Evolutionary conservation across 2,888 invertebrate genomes (phyloP).

Genomic region (Cephalotes varians): DNA sequence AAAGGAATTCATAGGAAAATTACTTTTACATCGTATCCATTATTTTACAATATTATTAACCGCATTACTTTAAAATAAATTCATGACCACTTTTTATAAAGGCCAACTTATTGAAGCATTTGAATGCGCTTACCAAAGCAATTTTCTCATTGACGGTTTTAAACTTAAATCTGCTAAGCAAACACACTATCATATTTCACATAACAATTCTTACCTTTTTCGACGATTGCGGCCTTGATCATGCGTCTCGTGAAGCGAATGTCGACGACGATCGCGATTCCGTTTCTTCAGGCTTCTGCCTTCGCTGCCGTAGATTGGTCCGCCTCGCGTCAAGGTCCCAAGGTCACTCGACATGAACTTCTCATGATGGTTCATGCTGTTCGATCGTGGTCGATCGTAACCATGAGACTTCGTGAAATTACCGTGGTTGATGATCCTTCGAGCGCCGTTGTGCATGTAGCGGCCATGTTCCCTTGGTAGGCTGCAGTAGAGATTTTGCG

Average conservation of each 20-base stretch:
- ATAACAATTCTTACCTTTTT: slow-evolving; percentile 76
- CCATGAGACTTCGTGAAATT: slow-evolving; percentile 65
- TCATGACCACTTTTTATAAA: not conserved
- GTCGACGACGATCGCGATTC: slow-evolving; percentile 82
- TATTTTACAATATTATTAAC: not conserved
- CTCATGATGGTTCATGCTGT: slow-evolving; percentile 72
- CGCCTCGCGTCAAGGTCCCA: slow-evolving; percentile 74
- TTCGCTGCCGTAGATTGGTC: slow-evolving; percentile 79
- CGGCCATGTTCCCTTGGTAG: slow-evolving; percentile 81
- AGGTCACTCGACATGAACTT: slow-evolving; percentile 69
- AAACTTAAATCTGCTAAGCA: slow-evolving; percentile 1
- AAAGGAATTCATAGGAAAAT: not conserved
- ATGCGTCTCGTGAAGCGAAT: slow-evolving; percentile 83
- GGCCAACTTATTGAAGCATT: not conserved
- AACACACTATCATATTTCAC: not conserved
- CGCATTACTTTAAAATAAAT: not conserved
- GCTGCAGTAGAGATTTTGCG: slow-evolving; percentile 84
- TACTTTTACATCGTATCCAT: not conserved
- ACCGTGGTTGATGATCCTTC: slow-evolving; percentile 68
- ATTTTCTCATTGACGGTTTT: not conserved
- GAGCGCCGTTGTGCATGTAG: slow-evolving; percentile 68
- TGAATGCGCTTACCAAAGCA: not conserved
- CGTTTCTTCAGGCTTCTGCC: slow-evolving; percentile 79
- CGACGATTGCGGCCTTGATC: slow-evolving; percentile 76
- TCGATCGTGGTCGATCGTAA: slow-evolving; percentile 76